A percentile compares a stretch with the other conserved stretches of the same genome.
These are phyloP conservation scores for Pachymerium ferrugineum DNA, from an alignment of 2,888 invertebrate genomes.

Conservation along the genomic window DNA sequence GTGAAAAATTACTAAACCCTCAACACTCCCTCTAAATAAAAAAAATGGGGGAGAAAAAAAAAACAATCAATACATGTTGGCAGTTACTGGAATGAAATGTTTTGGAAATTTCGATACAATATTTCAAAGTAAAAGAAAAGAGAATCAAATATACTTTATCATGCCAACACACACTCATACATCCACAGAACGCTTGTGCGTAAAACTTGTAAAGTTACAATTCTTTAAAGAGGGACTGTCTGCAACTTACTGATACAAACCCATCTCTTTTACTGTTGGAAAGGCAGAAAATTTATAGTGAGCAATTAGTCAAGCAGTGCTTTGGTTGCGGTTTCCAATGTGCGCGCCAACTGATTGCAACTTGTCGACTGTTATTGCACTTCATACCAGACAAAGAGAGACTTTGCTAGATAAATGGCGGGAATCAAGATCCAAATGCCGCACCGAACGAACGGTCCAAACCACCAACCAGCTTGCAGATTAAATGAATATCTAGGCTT, in stretches of 20 bases:
- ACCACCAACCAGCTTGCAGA: not conserved
- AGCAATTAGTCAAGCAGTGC: conserved; percentile 12
- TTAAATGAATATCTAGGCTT: conserved; percentile 6
- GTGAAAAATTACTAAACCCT: not conserved
- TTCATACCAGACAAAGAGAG: not conserved
- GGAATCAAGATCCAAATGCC: not conserved
- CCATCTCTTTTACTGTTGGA: no score
- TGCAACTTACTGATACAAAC: conserved; percentile 3
- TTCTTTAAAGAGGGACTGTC: not conserved
- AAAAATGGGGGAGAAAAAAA: not conserved
- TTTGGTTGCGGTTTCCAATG: conserved; percentile 4
- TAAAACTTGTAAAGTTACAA: no score
- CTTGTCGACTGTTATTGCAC: conserved; percentile 17
- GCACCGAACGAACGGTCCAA: not conserved
- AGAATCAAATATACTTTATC: not conserved
- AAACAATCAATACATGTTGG: not conserved
- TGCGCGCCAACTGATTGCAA: conserved; percentile 9
- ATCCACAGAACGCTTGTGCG: not conserved
- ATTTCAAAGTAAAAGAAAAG: not conserved
- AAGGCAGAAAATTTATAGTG: not conserved
- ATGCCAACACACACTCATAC: no score
- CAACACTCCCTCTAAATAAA: not conserved
- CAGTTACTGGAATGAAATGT: not conserved
- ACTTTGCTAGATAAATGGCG: not conserved
- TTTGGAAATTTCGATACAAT: not conserved